Percentiles rank a stretch among this genome's conserved stretches.
These are phyloP conservation scores for Papilio polyxenes DNA, from an alignment of 1,140 invertebrate species.

Conservation along the genomic window DNA sequence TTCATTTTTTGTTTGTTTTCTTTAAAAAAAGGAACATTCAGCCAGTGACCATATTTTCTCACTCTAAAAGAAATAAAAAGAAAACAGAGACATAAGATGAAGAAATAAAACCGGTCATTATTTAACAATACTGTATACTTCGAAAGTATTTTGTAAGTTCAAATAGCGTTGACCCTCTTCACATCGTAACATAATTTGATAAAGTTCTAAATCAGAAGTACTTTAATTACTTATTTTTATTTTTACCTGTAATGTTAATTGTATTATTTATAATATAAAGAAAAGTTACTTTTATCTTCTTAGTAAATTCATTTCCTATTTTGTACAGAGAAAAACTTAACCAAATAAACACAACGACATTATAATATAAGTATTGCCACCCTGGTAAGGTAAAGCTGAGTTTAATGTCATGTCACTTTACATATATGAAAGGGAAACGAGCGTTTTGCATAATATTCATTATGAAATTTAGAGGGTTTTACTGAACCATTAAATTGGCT, in stretches of 20 bases:
- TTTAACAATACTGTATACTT: too few species aligned
- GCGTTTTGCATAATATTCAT: conserved; percentile 23
- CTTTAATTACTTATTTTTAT: too few species aligned
- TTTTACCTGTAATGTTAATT: too few species aligned
- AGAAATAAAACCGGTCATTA: too few species aligned
- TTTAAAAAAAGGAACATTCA: neutral
- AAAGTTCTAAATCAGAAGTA: too few species aligned
- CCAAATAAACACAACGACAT: neutral
- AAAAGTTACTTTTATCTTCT: neutral
- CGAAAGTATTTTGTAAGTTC: too few species aligned
- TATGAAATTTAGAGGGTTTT: conserved; percentile 16
- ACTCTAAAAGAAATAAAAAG: too few species aligned
- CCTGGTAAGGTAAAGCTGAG: neutral
- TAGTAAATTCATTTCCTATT: neutral
- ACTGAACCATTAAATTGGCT: conserved; percentile 20
- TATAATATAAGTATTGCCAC: neutral
- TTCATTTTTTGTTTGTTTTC: neutral
- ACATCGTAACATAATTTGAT: too few species aligned
- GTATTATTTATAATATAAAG: too few species aligned
- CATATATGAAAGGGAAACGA: conserved; percentile 22
- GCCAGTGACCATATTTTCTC: neutral
- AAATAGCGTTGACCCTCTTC: too few species aligned
- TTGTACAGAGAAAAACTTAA: neutral
- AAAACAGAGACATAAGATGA: too few species aligned
- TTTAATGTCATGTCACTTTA: conserved; percentile 27